Conservation (phyloP, 2,113 vertebrate genomes). For the Tragelaphus scriptus region DNA sequence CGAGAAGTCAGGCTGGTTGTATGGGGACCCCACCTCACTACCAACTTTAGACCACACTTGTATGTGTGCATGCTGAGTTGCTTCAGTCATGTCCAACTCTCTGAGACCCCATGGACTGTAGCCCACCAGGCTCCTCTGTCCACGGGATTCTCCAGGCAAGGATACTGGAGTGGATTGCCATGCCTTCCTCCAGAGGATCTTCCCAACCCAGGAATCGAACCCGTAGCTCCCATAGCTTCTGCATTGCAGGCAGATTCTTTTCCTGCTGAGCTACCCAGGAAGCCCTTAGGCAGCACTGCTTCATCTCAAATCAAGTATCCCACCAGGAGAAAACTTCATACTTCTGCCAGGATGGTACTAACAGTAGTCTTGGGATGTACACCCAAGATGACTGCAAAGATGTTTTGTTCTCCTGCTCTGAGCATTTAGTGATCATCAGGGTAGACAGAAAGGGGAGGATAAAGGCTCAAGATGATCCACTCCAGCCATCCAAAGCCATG, state of each 20-base stretch:
- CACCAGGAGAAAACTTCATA: not conserved
- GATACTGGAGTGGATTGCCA: not conserved
- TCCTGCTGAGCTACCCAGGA: not conserved
- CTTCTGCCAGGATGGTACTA: not conserved
- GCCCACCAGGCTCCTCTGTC: not conserved
- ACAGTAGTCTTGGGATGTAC: not conserved
- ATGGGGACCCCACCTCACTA: fast-evolving
- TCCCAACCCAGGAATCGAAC: not conserved
- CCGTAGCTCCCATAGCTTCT: not conserved
- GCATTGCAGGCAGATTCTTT: not conserved
- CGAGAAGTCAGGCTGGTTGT: fast-evolving
- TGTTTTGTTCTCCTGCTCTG: not conserved
- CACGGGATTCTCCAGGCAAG: not conserved
- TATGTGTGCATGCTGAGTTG: not conserved
- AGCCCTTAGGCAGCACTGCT: not conserved
- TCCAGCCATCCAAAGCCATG: not conserved
- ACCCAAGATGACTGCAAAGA: not conserved
- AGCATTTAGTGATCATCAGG: not conserved
- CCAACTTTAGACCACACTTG: not conserved
- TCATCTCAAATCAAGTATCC: not conserved
- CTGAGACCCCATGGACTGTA: not conserved
- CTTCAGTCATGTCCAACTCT: not conserved
- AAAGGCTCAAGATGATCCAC: not conserved
- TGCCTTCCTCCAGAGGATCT: not conserved
- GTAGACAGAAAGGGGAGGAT: not conserved